Evolutionary conservation across 2,113 vertebrate species (phyloP), one percentile per base, ranked within the genome.

Genomic region (Athene cunicularia): DNA sequence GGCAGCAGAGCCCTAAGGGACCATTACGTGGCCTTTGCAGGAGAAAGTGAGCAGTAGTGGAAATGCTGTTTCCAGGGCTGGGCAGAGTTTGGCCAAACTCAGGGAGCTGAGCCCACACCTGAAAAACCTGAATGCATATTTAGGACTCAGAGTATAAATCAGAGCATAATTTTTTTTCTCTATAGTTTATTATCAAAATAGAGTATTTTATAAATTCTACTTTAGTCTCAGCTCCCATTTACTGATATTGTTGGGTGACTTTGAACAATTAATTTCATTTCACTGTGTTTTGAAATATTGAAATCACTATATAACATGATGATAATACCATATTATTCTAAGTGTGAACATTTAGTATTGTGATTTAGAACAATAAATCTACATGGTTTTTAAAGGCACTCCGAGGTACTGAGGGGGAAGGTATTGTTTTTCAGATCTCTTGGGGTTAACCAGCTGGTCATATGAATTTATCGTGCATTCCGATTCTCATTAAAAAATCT

Each of bases 331-430:
- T 94, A 87, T 96, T 96, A 94, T 93, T 96, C 96, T 95, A 73
- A 97, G 93, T 26, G 2, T 83, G 95, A 93, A 94, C 92, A 47
- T 93, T 97, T 95, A 94, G 90, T 33, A 96, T 97, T 97, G 93
- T 96, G 97, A 89, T 88, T 95, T 66, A 92, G 93, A 88, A 96
- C 95, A 96, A 96, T 96, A 94, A 95, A 97, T 96, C 96, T 90
- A 56, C 95, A 58, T 12, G 94, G 76, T 30, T 79, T 97, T 95
- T 95, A 94, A 94, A 93, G 91, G 83, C 93, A 71, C 53, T 85
- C 56, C 0, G 20, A 91, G 86, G 56, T 95, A 56, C 83, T 67
- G 80, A 89, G 95, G 50, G 49, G 83, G 95, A 95, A 96, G 88
- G 83, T 93, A 95, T 95, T 95, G 93, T 96, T 97, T 97, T 93